phyloP scores from a whole-genome alignment of 2,888 invertebrate species.

The Mayetiola destructor region DNA sequence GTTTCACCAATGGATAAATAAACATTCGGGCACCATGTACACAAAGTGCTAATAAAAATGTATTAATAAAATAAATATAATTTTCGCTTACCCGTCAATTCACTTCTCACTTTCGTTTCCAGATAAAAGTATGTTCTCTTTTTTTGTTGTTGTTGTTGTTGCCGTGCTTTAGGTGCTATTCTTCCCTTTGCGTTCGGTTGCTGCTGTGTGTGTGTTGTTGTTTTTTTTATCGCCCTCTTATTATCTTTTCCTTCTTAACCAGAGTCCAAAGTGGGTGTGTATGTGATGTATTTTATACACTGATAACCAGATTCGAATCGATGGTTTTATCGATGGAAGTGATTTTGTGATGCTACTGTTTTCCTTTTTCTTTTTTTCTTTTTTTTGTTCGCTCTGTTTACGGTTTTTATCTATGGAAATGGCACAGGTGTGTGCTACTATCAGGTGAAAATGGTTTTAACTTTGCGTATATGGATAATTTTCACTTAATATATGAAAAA shows the following conservation, averaged over 20 bases:
- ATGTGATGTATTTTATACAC: neutral
- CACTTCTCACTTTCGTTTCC: too few species aligned
- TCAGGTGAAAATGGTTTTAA: conserved; percentile 1
- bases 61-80: conserved; percentile 10
- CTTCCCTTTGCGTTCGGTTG: neutral
- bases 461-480: conserved; percentile 4
- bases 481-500: neutral
- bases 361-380: neutral
- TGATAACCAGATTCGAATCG: conserved; percentile 7
- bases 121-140: too few species aligned
- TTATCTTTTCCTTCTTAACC: neutral
- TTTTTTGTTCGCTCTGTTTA: neutral
- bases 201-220: neutral
- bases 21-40: neutral
- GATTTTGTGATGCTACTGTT: neutral
- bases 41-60: conserved; percentile 2
- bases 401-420: neutral
- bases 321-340: neutral
- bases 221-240: neutral
- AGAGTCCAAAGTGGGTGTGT: neutral
- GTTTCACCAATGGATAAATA: neutral
- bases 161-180: neutral
- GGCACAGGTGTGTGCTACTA: conserved; percentile 8
- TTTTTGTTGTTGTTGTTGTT: neutral
- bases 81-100: conserved; percentile 7